Base-by-base conservation (phyloP, 2,797 vertebrate genomes). In the Euthynnus affinis region DNA sequence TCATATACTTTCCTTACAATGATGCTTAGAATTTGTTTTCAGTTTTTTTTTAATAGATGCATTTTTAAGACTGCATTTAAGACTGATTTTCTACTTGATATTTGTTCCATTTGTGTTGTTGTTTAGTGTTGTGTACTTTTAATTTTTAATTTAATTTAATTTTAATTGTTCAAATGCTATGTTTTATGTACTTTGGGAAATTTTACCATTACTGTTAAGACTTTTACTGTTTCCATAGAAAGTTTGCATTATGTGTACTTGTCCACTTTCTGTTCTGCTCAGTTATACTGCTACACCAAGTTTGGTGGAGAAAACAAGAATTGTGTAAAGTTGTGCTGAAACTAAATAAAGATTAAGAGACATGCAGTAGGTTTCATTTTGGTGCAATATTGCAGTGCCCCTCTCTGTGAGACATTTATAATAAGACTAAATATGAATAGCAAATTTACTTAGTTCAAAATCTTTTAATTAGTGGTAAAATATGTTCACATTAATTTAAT, bases 331-430 rank as follows among this genome's bases (percentile, higher is more conserved):
- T 20, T 83, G 73, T 82, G 57, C 27, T 80, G 56, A 82, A 76
- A 62, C 8, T 52, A 61, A 90, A 86, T 86, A 88, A 89, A 87
- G 18, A 42, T 58, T 13, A 34, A 23, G 9, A 44, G 48, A 7
- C 3, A 34, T 14, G 13, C 3, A 25, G 14, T 17, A 1, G 0
- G 22, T 48, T 65, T 17, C 42, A 4, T 55, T 32, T 37, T 44
- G 6, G 18, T 71, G 46, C 20, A 52, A 8, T 40, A 40, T 13
- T 40, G 37, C 40, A 42, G 12, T 14, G 40, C 3, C 40, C 12
- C 40, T 13, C 12, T 42, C 4, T 13, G 40, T 14, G 40, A 42
- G 40, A 42, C 40, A 42, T 42, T 42, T 42, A 42, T 4, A 37
- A 51, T 62, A 59, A 51, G 18, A 51, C 46, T 51, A 9, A 51